Percentiles rank a stretch among this genome's conserved stretches.
phyloP scores from a whole-genome alignment of 1,140 invertebrate species.

The Drosophila guanche region DNA sequence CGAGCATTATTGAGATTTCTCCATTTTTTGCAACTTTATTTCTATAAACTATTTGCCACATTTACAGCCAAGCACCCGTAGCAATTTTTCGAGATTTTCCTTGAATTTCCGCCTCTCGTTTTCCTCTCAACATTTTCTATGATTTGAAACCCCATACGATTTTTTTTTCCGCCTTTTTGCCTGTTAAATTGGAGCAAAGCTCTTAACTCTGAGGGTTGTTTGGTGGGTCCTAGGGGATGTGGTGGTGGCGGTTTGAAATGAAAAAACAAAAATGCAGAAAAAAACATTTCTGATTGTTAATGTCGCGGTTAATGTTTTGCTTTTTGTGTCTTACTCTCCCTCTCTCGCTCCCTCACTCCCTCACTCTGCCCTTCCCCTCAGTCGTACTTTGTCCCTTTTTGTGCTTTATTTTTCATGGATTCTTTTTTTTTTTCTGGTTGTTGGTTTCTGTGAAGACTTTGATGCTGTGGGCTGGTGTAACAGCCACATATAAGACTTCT shows the following conservation, averaged over 20 bases:
- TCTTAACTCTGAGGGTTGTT: constrained; percentile 57
- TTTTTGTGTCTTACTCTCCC: constrained; percentile 15
- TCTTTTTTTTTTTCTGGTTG: constrained; percentile 5
- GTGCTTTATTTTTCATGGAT: constrained; percentile 3
- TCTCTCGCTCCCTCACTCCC: too few species aligned
- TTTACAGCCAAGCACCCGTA: constrained; percentile 8
- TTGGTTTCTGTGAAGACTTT: constrained; percentile 23
- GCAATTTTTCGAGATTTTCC: constrained; percentile 20
- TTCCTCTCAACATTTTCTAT: constrained; percentile 11
- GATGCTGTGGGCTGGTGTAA: constrained; percentile 17
- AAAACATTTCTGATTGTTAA: constrained; percentile 71
- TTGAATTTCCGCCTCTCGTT: constrained; percentile 6
- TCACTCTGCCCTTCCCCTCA: not conserved
- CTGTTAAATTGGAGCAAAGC: constrained; percentile 71
- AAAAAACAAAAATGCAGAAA: constrained; percentile 24
- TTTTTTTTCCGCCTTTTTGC: constrained; percentile 44
- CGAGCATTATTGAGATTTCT: too few species aligned
- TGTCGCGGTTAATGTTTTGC: constrained; percentile 56
- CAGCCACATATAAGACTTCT: constrained; percentile 27
- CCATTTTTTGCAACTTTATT: not conserved
- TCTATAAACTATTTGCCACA: not conserved
- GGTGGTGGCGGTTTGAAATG: constrained; percentile 20
- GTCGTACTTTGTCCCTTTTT: constrained; percentile 5
- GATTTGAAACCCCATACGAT: constrained; percentile 17
- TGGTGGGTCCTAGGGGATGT: constrained; percentile 20